These are phyloP conservation scores for Paramisgurnus dabryanus DNA, from an alignment of 2,113 vertebrate species.

Conservation along the genomic window DNA sequence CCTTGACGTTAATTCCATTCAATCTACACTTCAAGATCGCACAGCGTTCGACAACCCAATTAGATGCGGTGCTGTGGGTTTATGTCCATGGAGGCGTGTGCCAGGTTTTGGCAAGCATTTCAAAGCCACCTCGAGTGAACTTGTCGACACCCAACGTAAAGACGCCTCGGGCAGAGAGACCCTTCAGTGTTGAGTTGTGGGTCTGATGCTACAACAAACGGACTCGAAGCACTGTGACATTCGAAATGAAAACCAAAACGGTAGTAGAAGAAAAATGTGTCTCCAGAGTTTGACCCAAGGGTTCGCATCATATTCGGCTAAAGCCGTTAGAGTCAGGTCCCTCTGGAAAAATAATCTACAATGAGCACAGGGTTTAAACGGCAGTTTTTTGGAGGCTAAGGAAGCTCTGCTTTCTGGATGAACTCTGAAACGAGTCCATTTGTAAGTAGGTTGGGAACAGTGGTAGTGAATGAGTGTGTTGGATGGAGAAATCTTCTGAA, in stretches of 20 bases:
- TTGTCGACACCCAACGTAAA: slow-evolving; percentile 35
- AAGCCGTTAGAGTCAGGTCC: slow-evolving; percentile 25
- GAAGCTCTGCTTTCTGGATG: slow-evolving; percentile 22
- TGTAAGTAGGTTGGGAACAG: slow-evolving; percentile 8
- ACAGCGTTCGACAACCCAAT: slow-evolving; percentile 7
- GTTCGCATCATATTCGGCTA: slow-evolving; percentile 34
- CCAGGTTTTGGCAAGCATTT: slow-evolving; percentile 41
- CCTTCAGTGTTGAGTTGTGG: neutral
- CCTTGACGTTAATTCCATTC: slow-evolving; percentile 28
- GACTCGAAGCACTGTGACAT: slow-evolving; percentile 27
- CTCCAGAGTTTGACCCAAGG: slow-evolving; percentile 38
- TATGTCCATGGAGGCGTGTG: slow-evolving; percentile 17
- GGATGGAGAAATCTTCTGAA: slow-evolving; percentile 10
- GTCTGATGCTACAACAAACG: neutral
- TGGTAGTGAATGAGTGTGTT: neutral
- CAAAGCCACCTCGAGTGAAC: slow-evolving; percentile 34
- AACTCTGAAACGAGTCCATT: neutral
- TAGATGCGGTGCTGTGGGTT: slow-evolving; percentile 36
- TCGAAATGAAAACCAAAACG: slow-evolving; percentile 41
- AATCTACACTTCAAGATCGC: slow-evolving; percentile 35
- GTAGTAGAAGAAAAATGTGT: slow-evolving; percentile 12
- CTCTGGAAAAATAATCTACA: slow-evolving; percentile 48
- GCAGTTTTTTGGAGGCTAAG: slow-evolving; percentile 21
- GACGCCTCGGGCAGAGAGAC: neutral
- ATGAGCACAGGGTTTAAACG: slow-evolving; percentile 42